A percentile compares a stretch with the other conserved stretches of the same genome.
phyloP scores from a whole-genome alignment of 2,888 invertebrate species.

The Zygothrica quintamaculata region DNA sequence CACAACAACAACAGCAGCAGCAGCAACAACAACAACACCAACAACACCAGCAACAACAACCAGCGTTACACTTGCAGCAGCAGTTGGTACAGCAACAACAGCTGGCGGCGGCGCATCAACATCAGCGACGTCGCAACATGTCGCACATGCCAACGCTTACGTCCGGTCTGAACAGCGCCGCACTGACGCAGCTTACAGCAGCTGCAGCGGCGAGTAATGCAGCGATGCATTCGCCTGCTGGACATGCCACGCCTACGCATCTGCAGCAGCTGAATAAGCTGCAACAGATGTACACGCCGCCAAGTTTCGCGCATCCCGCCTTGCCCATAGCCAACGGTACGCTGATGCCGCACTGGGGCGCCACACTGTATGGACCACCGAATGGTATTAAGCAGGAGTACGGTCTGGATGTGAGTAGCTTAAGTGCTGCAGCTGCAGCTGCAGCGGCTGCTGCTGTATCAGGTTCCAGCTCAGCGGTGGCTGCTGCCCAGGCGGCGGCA shows the following conservation, averaged over 20 bases:
- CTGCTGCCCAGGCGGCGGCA: constrained; percentile 68
- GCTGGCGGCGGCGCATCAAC: constrained; percentile 52
- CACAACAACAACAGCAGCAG: constrained; percentile 49
- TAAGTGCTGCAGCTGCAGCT: constrained; percentile 43
- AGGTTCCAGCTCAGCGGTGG: constrained; percentile 60
- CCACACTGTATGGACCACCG: constrained; percentile 74
- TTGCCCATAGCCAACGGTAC: constrained; percentile 80
- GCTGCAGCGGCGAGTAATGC: constrained; percentile 50
- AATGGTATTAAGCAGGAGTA: constrained; percentile 82
- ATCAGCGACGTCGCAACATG: constrained; percentile 60
- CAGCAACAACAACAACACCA: constrained; percentile 40
- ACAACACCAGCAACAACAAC: constrained; percentile 46
- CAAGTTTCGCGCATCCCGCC: constrained; percentile 80
- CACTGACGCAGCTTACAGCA: constrained; percentile 61
- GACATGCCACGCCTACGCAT: constrained; percentile 68
- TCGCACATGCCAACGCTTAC: constrained; percentile 55
- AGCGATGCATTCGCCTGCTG: constrained; percentile 50
- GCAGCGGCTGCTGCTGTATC: constrained; percentile 38
- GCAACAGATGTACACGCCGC: constrained; percentile 79
- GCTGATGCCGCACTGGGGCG: constrained; percentile 82
- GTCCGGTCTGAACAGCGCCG: constrained; percentile 54
- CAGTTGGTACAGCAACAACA: constrained; percentile 48
- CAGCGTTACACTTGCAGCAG: constrained; percentile 57
- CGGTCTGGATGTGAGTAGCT: constrained; percentile 64
- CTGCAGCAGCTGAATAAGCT: constrained; percentile 79